Percentiles rank a stretch among this genome's conserved stretches.
Evolutionary conservation across 2,113 vertebrate genomes (phyloP).

Genomic region (Nyctereutes procyonoides): DNA sequence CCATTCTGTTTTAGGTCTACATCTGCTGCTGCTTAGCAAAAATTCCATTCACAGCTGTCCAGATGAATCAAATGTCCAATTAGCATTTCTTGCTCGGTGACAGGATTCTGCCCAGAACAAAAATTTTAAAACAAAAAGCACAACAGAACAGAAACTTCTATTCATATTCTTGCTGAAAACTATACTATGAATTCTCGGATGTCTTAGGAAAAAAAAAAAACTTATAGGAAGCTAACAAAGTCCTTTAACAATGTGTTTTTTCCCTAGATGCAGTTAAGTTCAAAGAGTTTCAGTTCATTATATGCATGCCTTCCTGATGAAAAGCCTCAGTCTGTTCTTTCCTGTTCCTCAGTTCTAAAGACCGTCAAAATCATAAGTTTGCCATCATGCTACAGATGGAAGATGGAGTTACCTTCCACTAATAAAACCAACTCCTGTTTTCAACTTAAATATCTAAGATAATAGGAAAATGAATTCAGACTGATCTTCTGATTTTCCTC

Average conservation of each 20-base stretch:
- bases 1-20: constrained; percentile 65
- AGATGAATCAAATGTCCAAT: constrained; percentile 78
- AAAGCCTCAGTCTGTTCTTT: constrained; percentile 3
- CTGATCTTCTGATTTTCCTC: constrained; percentile 22
- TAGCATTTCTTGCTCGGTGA: constrained; percentile 70
- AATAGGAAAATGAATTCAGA: neutral
- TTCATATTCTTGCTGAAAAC: constrained; percentile 70
- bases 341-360: constrained; percentile 9
- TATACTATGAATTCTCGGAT: constrained; percentile 54
- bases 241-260: neutral
- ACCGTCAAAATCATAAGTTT: neutral
- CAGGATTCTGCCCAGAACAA: constrained; percentile 75
- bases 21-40: constrained; percentile 78
- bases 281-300: constrained; percentile 61
- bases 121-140: constrained; percentile 74
- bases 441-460: neutral
- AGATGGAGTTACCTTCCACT: neutral
- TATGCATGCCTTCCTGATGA: constrained; percentile 46
- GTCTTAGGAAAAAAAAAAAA: neutral
- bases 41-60: constrained; percentile 79
- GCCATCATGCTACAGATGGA: neutral
- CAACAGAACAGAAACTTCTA: constrained; percentile 63
- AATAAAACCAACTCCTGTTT: constrained; percentile 31
- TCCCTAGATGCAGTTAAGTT: constrained; percentile 3
- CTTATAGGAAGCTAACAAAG: neutral